Percentiles rank a stretch among this genome's conserved stretches.
Evolutionary conservation across 2,113 vertebrate genomes (phyloP).

Genomic region (Megaceryle maxima): DNA sequence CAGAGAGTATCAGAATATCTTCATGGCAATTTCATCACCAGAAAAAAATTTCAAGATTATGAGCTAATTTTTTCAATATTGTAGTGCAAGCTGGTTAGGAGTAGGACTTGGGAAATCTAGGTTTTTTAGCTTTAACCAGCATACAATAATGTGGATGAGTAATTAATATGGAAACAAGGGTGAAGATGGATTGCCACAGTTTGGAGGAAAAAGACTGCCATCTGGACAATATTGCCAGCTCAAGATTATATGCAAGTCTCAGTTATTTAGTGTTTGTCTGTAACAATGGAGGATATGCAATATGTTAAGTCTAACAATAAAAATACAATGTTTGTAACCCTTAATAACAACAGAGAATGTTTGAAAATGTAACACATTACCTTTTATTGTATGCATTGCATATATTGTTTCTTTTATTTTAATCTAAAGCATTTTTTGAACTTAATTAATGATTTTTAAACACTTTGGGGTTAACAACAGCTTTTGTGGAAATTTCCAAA

Average conservation of each 20-base stretch:
- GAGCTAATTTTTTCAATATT: neutral
- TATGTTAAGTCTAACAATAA: neutral
- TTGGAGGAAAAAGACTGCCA: conserved; percentile 6
- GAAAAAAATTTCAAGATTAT: neutral
- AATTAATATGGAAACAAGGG: conserved; percentile 26
- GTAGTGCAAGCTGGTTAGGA: neutral
- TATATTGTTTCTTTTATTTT: neutral
- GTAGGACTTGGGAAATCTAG: neutral
- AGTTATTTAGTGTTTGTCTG: neutral
- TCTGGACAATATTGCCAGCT: neutral
- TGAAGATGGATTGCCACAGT: conserved; percentile 6
- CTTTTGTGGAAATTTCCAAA: neutral
- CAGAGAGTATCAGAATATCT: neutral
- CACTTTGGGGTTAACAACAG: neutral
- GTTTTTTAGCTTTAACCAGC: neutral
- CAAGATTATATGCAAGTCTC: neutral
- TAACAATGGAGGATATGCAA: neutral
- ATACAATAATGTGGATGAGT: neutral
- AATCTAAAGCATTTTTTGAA: neutral
- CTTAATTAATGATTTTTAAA: neutral
- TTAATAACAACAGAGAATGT: neutral
- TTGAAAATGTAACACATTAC: neutral
- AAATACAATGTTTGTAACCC: neutral
- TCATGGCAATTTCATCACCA: neutral
- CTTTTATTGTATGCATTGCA: neutral